Percentiles rank a stretch among this genome's conserved stretches.
These are phyloP conservation scores for Drosophila insularis DNA, from an alignment of 1,140 invertebrate species.

Conservation along the genomic window DNA sequence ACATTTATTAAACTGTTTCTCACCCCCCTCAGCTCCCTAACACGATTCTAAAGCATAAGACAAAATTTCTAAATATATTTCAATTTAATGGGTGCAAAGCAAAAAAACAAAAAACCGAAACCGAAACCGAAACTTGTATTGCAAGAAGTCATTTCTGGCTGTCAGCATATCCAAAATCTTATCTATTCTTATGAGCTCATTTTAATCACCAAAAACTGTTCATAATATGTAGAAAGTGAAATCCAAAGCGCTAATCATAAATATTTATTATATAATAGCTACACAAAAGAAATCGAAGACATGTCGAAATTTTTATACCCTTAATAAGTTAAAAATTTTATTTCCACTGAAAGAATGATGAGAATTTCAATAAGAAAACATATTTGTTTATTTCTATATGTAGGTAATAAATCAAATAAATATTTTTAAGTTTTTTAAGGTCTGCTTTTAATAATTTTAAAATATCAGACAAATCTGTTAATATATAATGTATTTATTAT, in stretches of 20 bases:
- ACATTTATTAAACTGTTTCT: slow-evolving; percentile 8
- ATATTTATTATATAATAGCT: slow-evolving; percentile 25
- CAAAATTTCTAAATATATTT: slow-evolving; percentile 2
- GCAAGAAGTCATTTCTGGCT: slow-evolving; percentile 4
- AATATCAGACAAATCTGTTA: too few species aligned
- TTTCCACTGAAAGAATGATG: too few species aligned
- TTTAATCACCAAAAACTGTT: slow-evolving; percentile 35
- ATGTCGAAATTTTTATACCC: too few species aligned
- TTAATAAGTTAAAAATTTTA: too few species aligned
- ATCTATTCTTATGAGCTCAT: slow-evolving; percentile 29
- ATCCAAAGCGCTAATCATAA: slow-evolving; percentile 28
- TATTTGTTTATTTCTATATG: too few species aligned
- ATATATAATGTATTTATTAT: too few species aligned
- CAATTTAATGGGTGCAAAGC: slow-evolving; percentile 1
- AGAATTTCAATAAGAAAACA: too few species aligned
- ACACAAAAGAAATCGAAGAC: not conserved
- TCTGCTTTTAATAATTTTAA: too few species aligned
- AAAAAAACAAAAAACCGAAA: not conserved
- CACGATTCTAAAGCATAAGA: not conserved
- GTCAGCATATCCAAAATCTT: slow-evolving; percentile 13
- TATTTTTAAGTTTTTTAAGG: too few species aligned
- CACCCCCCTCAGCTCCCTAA: not conserved
- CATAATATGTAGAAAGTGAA: slow-evolving; percentile 5
- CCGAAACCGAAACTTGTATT: slow-evolving; percentile 18
- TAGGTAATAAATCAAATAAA: too few species aligned